Evolutionary conservation across 2,113 vertebrate species (phyloP).

Genomic region (Pardalotus punctatus): DNA sequence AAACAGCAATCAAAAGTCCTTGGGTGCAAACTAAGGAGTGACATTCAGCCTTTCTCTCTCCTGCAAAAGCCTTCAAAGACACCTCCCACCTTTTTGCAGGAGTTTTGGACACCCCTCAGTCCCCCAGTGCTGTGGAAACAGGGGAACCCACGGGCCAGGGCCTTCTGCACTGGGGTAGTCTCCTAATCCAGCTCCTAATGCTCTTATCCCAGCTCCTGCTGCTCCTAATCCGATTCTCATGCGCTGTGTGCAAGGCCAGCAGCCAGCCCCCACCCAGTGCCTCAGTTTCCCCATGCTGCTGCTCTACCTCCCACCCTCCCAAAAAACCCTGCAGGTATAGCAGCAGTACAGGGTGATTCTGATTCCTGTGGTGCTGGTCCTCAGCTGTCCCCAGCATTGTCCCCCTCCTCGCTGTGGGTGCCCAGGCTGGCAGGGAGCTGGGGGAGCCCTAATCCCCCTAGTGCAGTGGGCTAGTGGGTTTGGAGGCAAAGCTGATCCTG

Average conservation of each 20-base stretch:
- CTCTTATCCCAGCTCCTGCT: conserved; percentile 41
- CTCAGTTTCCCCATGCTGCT: background rate
- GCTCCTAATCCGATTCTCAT: conserved; percentile 21
- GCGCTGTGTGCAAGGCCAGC: background rate
- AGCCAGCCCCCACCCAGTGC: background rate
- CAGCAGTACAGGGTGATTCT: background rate
- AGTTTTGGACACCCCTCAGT: background rate
- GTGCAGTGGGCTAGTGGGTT: conserved; percentile 50
- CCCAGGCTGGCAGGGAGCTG: background rate
- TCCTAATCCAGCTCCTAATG: conserved; percentile 22
- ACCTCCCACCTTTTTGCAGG: background rate
- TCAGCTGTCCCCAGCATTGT: background rate
- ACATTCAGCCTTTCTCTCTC: background rate
- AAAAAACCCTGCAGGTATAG: background rate
- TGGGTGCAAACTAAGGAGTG: background rate
- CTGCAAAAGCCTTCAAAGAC: background rate
- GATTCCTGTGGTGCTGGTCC: rapidly evolving
- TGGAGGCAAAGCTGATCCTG: conserved; percentile 49
- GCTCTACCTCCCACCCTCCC: background rate
- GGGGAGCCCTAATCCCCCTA: background rate
- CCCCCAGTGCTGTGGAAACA: background rate
- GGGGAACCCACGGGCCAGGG: background rate
- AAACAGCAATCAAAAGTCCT: background rate
- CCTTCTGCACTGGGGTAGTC: background rate
- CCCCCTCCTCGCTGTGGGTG: background rate